Evolutionary conservation across 2,888 invertebrate genomes (phyloP).

Genomic region (Clunio marinus): DNA sequence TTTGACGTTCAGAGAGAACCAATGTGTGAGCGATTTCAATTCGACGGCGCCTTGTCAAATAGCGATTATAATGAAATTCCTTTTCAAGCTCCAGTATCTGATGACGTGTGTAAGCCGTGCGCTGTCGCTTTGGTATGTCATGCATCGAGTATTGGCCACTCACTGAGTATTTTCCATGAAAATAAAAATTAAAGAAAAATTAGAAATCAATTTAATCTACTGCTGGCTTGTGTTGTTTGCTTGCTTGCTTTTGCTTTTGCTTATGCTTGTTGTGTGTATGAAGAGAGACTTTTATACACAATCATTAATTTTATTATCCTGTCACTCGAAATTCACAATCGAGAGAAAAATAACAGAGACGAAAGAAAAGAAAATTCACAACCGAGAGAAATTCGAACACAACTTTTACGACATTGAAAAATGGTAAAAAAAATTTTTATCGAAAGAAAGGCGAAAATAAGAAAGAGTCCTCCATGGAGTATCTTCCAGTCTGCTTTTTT

Average conservation of each 20-base stretch:
- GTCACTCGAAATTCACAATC: conserved; percentile 34
- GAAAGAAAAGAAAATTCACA: conserved; percentile 11
- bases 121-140: conserved; percentile 92
- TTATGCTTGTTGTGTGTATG: neutral
- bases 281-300: neutral
- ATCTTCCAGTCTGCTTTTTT: conserved; percentile 25
- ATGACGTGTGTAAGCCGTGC: conserved; percentile 96
- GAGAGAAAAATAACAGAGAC: conserved; percentile 1
- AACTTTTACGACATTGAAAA: conserved; percentile 37
- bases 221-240: neutral
- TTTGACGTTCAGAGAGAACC: conserved; percentile 86
- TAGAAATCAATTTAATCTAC: conserved; percentile 32
- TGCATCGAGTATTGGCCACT: conserved; percentile 85
- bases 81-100: conserved; percentile 96
- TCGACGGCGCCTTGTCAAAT: conserved; percentile 88
- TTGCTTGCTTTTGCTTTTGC: neutral
- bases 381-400: neutral
- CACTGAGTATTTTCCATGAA: conserved; percentile 54
- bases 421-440: conserved; percentile 36
- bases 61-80: conserved; percentile 97
- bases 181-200: conserved; percentile 47
- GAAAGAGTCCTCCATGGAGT: conserved; percentile 18
- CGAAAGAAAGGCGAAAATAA: conserved; percentile 2
- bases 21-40: conserved; percentile 97
- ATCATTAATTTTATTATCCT: conserved; percentile 35